A percentile compares a stretch with the other conserved stretches of the same genome.
Evolutionary conservation across 2,113 vertebrate genomes (phyloP).

Genomic region (Atherinomorus stipes): DNA sequence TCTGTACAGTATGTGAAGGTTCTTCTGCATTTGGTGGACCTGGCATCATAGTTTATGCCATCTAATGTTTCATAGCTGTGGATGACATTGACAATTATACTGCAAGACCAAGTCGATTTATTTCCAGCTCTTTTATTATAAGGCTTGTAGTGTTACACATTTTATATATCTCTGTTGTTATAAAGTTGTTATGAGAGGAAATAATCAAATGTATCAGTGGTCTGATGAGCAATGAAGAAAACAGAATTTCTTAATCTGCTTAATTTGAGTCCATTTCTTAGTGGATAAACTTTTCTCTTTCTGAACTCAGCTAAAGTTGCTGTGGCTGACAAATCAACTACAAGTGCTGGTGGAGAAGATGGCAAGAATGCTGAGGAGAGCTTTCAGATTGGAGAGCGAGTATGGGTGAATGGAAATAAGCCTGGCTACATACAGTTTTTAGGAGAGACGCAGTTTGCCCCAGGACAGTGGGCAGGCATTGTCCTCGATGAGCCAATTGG

Average conservation of each 20-base stretch:
- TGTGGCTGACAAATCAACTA: constrained; percentile 78
- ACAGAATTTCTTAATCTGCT: background rate
- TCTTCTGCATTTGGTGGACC: background rate
- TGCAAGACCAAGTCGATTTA: background rate
- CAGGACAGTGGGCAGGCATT: constrained; percentile 97
- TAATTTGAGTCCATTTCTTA: background rate
- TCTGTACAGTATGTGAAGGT: no score
- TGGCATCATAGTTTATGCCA: background rate
- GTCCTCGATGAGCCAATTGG: constrained; percentile 96
- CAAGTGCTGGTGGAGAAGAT: constrained; percentile 75
- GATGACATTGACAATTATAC: no score
- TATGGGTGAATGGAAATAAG: constrained; percentile 98
- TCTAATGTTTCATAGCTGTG: background rate
- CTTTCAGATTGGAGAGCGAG: constrained; percentile 93
- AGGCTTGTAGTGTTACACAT: background rate
- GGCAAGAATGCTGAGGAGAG: constrained; percentile 86
- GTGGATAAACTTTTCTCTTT: constrained; percentile 12
- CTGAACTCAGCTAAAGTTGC: constrained; percentile 75
- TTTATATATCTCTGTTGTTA: no score
- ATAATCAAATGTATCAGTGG: no score
- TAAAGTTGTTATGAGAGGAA: no score
- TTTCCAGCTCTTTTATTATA: no score
- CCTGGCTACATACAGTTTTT: constrained; percentile 95
- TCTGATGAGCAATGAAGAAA: no score
- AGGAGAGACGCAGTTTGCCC: constrained; percentile 97